Base-by-base conservation (phyloP, 2,797 vertebrate species). In the Cynodonichthys magdalenae region DNA sequence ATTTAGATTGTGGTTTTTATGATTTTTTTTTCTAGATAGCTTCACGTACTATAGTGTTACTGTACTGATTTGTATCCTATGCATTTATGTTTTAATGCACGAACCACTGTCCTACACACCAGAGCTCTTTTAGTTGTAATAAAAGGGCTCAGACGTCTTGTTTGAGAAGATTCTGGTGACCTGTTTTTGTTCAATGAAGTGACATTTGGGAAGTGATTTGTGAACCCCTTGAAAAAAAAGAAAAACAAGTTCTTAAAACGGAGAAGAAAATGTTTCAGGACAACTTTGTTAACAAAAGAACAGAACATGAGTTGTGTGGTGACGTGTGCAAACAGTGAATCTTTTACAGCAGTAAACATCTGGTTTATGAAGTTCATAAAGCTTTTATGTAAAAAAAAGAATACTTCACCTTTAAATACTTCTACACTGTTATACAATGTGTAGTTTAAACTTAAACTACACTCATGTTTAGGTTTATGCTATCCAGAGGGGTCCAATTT, bases 11-110 rank as follows among this genome's bases (percentile, higher is more conserved):
- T 82, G 68, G 54, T 53, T 74, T 63, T 54, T 9, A 70, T 75
- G 77, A 68, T 80, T 62, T 15, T 81, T 75, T 82, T 81, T 51
- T 77, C 76, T 80, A 79, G 78, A 84, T 85, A 59, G 74, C 59
- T 11, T 47, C 82, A 52, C 80, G 69, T 74, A 14, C 9, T 70
- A 69, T 88, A 65, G 73, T 84, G 81, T 80, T 39, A 12, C 36
- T 75, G 66, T 71, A 82, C 63, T 77, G 75, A 84, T 79, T 83
- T 82, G 57, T 87, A 88, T 89, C 70, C 86, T 89, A 87, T 90
- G 89, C 89, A 89, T 90, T 87, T 71, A 54, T 24, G 68, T 84
- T 59, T 63, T 24, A 24, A 24, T 24, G 68, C 71, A 69, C 66
- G 28, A 52, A 42, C 59, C 18, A 28, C 48, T 15, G 42, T 28